Conservation (phyloP, 2,113 vertebrate genomes). For the Tamias sibiricus region DNA sequence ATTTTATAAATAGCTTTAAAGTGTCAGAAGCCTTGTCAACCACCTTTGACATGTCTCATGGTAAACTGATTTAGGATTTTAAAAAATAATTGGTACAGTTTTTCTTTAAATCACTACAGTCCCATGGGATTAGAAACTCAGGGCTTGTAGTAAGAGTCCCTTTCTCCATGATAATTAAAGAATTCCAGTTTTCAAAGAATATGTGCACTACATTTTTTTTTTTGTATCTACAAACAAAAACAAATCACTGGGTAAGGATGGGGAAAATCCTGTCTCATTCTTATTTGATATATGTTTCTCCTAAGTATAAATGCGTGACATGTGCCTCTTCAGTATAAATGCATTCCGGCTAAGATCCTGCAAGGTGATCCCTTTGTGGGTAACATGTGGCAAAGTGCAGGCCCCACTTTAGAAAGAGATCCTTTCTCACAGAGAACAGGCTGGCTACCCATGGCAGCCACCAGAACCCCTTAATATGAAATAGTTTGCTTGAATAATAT, state of each 20-base stretch:
- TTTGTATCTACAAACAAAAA: slow-evolving; percentile 6
- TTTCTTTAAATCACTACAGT: neutral
- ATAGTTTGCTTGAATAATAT: neutral
- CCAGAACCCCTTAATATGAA: neutral
- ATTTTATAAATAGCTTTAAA: slow-evolving; percentile 62
- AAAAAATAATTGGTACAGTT: neutral
- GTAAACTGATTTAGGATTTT: slow-evolving; percentile 3
- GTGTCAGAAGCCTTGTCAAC: slow-evolving; percentile 37
- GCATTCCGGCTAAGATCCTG: neutral
- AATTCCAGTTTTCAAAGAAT: neutral
- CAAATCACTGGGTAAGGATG: neutral
- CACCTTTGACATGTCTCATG: neutral
- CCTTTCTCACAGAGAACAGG: neutral
- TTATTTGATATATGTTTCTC: neutral
- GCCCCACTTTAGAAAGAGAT: neutral
- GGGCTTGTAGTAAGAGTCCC: neutral
- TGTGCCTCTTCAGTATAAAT: neutral
- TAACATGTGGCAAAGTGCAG: neutral
- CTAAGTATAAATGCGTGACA: neutral
- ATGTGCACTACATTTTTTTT: neutral
- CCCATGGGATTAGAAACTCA: neutral
- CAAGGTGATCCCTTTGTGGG: accelerated
- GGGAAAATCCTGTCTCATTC: neutral
- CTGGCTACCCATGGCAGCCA: neutral
- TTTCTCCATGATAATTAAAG: neutral